Conservation (phyloP, 2,797 vertebrate genomes). For the Micromesistius poutassou region DNA sequence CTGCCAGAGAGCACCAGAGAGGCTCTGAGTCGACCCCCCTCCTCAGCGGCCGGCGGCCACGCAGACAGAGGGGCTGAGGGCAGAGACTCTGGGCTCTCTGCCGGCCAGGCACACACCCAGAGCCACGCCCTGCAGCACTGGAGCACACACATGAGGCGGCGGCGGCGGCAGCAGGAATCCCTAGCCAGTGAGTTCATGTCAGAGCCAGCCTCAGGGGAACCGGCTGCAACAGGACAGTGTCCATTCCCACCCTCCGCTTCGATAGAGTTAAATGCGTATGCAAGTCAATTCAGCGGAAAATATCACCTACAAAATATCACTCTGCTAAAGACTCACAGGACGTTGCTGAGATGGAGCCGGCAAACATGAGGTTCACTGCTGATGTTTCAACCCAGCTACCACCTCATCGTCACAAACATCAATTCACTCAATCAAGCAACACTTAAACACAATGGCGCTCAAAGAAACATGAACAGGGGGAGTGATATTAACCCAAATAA, state of each 20-base stretch:
- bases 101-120: conserved; percentile 51
- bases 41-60: conserved; percentile 17
- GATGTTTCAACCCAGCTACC: not conserved
- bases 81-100: conserved; percentile 9
- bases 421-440: not conserved
- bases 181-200: conserved; percentile 76
- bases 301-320: not conserved
- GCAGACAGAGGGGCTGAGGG: not conserved
- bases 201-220: not conserved
- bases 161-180: conserved; percentile 75
- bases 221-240: not conserved
- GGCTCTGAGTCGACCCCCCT: conserved; percentile 15
- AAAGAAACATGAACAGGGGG: not conserved
- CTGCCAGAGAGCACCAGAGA: conserved; percentile 48
- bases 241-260: not conserved
- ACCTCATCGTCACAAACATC: not conserved
- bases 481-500: not conserved
- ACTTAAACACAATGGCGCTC: not conserved
- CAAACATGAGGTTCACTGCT: not conserved
- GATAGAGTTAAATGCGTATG: not conserved
- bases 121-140: conserved; percentile 82
- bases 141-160: conserved; percentile 71
- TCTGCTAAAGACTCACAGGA: not conserved
- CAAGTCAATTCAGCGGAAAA: not conserved
- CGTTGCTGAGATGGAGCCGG: not conserved